These are phyloP conservation scores for Seira musarum DNA, from an alignment of 2,888 invertebrate genomes.

Conservation along the genomic window DNA sequence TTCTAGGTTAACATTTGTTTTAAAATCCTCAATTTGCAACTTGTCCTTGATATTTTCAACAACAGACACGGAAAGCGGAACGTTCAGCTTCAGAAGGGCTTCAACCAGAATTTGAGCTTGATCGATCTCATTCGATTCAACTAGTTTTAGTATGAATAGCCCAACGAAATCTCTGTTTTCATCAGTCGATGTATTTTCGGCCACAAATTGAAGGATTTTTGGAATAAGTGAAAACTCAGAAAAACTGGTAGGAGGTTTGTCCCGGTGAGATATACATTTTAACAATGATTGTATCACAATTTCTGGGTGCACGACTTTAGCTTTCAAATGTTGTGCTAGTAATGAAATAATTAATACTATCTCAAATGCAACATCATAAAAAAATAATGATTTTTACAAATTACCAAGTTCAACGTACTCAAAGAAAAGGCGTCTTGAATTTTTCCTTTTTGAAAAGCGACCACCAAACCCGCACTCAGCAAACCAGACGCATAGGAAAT, in stretches of 20 bases:
- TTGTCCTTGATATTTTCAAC: slow-evolving; percentile 9
- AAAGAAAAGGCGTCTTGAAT: slow-evolving; percentile 40
- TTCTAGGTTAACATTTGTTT: not conserved
- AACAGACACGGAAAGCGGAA: slow-evolving; percentile 10
- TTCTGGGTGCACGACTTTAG: slow-evolving; percentile 31
- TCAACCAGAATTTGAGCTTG: slow-evolving; percentile 26
- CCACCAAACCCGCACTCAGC: slow-evolving; percentile 48
- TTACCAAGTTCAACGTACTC: not conserved
- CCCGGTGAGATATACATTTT: slow-evolving; percentile 19
- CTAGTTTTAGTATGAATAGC: slow-evolving; percentile 38
- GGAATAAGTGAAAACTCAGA: slow-evolving; percentile 21
- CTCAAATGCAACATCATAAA: no score
- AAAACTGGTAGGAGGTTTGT: slow-evolving; percentile 5
- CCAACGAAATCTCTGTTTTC: slow-evolving; percentile 56
- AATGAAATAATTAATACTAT: no score
- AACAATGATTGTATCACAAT: slow-evolving; percentile 35
- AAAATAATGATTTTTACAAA: no score
- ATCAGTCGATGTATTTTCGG: slow-evolving; percentile 18
- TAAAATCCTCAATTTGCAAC: not conserved
- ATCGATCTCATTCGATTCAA: slow-evolving; percentile 33
- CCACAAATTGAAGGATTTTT: slow-evolving; percentile 35
- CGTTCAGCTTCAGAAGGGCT: not conserved
- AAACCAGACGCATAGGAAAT: slow-evolving; percentile 56
- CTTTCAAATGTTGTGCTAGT: slow-evolving; percentile 44
- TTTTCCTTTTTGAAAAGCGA: slow-evolving; percentile 45